Base-by-base conservation (phyloP, 1,140 invertebrate species). In the roundworm (Caenorhabditis elegans) region DNA sequence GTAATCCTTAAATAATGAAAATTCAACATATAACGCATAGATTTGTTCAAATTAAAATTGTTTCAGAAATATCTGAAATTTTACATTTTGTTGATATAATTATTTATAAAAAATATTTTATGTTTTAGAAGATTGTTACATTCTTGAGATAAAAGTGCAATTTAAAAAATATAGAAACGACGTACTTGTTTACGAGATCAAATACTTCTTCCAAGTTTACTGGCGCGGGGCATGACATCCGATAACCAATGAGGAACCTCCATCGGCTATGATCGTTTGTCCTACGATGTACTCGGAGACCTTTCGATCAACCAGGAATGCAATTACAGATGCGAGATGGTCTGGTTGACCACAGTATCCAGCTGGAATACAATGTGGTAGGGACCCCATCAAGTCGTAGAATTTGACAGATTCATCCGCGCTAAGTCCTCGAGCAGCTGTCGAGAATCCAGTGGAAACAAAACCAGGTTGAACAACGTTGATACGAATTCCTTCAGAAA, bases 401-500 rank as follows among this genome's bases (percentile, higher is more conserved):
- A 60, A 60, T 17, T 34, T 60, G 3, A 31, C n/a, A 8, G 53
- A 60, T 13, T 60, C 53, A n/a, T 60, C 28, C 1, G 53, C 4
- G 34, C 26, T 60, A 4, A 60, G 19, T 60, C 53, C 53, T 17
- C 53, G 53, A 60, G 53, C 53, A 31, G 53, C 53, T 15, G 53
- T 60, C 5, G 53, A 60, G 13, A 60, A 60, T 17, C 53, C 53
- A 34, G 53, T 60, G 11, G 53, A 60, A 15, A 60, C 53, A 4
- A 60, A 17, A 0, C 53, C 53, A 31, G 53, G 53, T 31, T 60
- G 53, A 31, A 82, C 80, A 15, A 65, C 31, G 82, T 97, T 97
- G 0, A 96, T 94, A 83, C 95, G 90, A 0, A 97, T 93, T 15
- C 92, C 91, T 85, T 95, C 94, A 0, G 92, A 85, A 1, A 94